These are phyloP conservation scores for Tenebrosternarchus preto DNA, from an alignment of 2,113 vertebrate genomes.

Conservation along the genomic window DNA sequence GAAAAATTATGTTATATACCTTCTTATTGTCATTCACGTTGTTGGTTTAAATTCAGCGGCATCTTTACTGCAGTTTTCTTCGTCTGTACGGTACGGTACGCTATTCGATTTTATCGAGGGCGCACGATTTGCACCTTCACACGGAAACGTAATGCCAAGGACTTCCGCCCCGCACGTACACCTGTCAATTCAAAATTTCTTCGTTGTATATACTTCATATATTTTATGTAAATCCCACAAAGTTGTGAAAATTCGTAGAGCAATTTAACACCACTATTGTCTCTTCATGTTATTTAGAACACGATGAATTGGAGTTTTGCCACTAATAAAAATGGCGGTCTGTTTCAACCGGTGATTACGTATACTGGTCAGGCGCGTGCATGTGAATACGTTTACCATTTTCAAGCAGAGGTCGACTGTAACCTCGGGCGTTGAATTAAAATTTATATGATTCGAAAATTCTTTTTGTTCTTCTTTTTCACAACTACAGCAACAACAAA, in stretches of 20 bases:
- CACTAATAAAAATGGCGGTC: conserved; percentile 47
- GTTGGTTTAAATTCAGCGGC: background rate
- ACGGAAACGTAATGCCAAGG: conserved; percentile 33
- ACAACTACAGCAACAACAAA: too few relatives aligned
- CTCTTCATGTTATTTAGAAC: background rate
- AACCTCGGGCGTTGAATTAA: too few relatives aligned
- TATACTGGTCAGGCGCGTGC: too few relatives aligned
- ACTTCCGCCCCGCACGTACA: conserved; percentile 38
- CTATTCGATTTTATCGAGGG: conserved; percentile 21
- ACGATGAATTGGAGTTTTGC: background rate
- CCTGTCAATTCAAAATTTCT: background rate
- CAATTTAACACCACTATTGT: background rate
- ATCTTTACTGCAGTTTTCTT: conserved; percentile 1
- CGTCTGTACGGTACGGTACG: background rate
- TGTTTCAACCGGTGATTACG: background rate
- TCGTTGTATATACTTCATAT: background rate
- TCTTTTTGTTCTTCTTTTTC: too few relatives aligned
- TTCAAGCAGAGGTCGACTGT: too few relatives aligned
- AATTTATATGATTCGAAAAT: too few relatives aligned
- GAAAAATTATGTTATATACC: conserved; percentile 15
- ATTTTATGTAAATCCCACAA: background rate
- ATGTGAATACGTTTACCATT: too few relatives aligned
- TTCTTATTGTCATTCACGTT: background rate
- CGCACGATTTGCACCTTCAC: conserved; percentile 34
- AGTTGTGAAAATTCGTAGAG: background rate